Evolutionary conservation across 2,113 vertebrate species (phyloP).

Genomic region (Thamnaconus septentrionalis): DNA sequence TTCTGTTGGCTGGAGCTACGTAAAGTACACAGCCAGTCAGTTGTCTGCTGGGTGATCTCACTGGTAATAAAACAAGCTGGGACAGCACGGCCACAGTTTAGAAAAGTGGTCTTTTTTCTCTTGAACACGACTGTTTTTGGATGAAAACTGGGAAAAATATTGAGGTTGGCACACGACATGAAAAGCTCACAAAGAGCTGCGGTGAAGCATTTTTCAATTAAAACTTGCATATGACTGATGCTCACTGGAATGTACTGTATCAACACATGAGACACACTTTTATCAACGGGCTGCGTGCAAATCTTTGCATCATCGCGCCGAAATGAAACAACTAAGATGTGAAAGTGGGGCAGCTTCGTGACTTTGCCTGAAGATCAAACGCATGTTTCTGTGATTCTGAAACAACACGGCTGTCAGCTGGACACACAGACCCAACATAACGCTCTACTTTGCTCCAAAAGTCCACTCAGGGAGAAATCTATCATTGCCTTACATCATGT

Average conservation of each 20-base stretch:
- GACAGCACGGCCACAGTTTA: conserved; percentile 18
- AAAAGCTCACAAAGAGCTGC: no score
- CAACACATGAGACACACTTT: neutral
- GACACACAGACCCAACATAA: neutral
- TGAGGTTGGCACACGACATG: no score
- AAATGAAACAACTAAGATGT: conserved; percentile 7
- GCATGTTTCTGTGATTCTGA: neutral
- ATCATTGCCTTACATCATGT: neutral
- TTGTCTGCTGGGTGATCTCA: conserved; percentile 39
- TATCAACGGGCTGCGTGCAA: neutral
- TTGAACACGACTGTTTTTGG: neutral
- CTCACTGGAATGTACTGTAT: neutral
- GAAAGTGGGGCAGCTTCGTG: neutral
- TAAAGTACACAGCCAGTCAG: conserved; percentile 36
- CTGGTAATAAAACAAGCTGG: conserved; percentile 8
- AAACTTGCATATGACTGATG: neutral
- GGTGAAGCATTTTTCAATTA: neutral
- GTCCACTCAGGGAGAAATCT: neutral
- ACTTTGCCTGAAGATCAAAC: conserved; percentile 9
- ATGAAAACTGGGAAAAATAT: no score
- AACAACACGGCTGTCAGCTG: no score
- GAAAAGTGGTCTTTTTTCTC: neutral
- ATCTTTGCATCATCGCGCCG: neutral
- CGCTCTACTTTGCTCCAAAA: neutral
- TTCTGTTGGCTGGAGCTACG: conserved; percentile 2